A percentile compares a stretch with the other conserved stretches of the same genome.
These are phyloP conservation scores for Strigamia crassipes DNA, from an alignment of 2,888 invertebrate species.

Conservation along the genomic window DNA sequence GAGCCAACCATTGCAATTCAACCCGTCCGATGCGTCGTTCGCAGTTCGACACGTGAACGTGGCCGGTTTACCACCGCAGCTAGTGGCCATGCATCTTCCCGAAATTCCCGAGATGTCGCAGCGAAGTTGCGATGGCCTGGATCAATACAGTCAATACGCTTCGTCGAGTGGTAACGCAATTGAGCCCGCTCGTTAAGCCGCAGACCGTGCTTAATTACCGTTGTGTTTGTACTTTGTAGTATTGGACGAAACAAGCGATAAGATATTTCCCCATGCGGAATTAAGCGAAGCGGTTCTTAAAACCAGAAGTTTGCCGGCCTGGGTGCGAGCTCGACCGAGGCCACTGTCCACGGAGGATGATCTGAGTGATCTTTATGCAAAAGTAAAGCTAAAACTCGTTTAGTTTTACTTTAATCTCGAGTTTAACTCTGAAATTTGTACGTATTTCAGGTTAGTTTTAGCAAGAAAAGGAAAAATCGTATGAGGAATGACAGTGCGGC, in stretches of 20 bases:
- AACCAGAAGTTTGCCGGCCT: constrained; percentile 73
- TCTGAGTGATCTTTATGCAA: constrained; percentile 54
- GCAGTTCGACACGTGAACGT: constrained; percentile 1
- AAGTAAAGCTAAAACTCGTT: constrained; percentile 50
- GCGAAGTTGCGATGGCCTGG: constrained; percentile 48
- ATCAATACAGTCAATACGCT: constrained; percentile 46
- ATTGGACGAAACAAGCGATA: constrained; percentile 34
- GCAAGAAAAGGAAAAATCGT: constrained; percentile 77
- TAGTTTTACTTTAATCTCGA: not conserved
- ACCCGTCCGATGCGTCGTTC: constrained; percentile 43
- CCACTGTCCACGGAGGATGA: constrained; percentile 58
- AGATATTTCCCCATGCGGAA: constrained; percentile 33
- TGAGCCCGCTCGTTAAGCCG: not conserved
- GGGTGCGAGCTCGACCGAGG: constrained; percentile 67
- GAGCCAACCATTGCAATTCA: constrained; percentile 46
- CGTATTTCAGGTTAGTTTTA: constrained; percentile 65
- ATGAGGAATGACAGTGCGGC: constrained; percentile 83
- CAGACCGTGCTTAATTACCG: constrained; percentile 1
- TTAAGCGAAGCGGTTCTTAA: constrained; percentile 58
- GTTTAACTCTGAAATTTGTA: not conserved
- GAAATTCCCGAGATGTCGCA: constrained; percentile 49
- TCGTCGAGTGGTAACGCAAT: constrained; percentile 46
- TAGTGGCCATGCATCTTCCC: constrained; percentile 45
- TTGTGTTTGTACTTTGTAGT: constrained; percentile 29
- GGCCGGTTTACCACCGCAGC: constrained; percentile 22